Evolutionary conservation across 1,140 invertebrate species (phyloP), one percentile per base, ranked within the genome.

Genomic region (Nomia melanderi): DNA sequence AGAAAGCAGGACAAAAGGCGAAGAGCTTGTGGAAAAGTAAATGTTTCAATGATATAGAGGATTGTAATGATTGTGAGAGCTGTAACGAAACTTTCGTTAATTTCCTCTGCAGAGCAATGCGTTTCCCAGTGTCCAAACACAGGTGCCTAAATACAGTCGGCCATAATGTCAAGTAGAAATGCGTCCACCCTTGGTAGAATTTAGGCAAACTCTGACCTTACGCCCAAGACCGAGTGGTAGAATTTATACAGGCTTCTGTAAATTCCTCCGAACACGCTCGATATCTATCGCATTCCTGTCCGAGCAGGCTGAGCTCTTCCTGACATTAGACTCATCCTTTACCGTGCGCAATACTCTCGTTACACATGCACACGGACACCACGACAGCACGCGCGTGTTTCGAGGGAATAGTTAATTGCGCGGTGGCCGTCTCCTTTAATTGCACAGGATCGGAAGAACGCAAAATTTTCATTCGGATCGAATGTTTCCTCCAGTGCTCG

Each of bases 211-310:
- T 25, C 54, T 74, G 36, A 44, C 67, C 31, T 36, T 57, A 75
- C 76, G 27, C 33, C 78, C 77, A 64, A 78, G 78, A 50, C 41
- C 66, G 78, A 79, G 63, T 25, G 12, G n/a, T 25, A 31, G 39
- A 12, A 27, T 41, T 50, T 56, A 29, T 17, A 11, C 20, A 1
- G 0, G 4, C 5, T 53, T 9, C 39, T 39, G 41, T n/a, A 14
- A 56, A 17, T 64, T 36, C 25, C 71, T 75, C 29, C n/a, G 11
- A 31, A 41, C 25, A 72, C 53, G 23, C 20, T 14, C 47, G 20
- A n/a, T 63, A 17, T 70, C 50, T 5, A 23, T 33, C 12, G 9
- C n/a, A n/a, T 47, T 67, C 12, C 36, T n/a, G 20, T n/a, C 5
- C 47, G 20, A 50, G 20, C 20, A 50, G 47, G 20, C 1, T 50